Evolutionary conservation across 2,888 invertebrate genomes (phyloP).

Genomic region (Nudaria mundana): DNA sequence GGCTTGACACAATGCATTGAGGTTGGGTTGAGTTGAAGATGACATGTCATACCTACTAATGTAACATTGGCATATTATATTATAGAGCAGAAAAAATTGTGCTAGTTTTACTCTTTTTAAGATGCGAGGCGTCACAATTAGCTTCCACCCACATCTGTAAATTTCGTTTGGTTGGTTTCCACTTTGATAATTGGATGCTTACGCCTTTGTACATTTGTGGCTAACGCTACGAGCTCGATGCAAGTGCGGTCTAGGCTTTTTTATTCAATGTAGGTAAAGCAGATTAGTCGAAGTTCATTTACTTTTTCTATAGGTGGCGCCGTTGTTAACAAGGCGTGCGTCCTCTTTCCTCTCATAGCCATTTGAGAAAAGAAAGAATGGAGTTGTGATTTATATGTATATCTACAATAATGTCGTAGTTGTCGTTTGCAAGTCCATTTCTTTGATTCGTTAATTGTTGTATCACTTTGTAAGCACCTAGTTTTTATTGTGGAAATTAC

Average conservation of each 20-base stretch:
- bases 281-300: slow-evolving; percentile 8
- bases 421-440: slow-evolving; percentile 35
- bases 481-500: slow-evolving; percentile 36
- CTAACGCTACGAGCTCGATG: no score
- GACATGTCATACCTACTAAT: no score
- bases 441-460: slow-evolving; percentile 67
- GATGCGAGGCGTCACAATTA: no score
- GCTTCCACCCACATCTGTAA: not conserved
- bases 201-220: no score
- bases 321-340: slow-evolving; percentile 12
- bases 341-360: slow-evolving; percentile 31
- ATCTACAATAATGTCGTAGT: slow-evolving; percentile 31
- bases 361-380: slow-evolving; percentile 34
- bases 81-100: no score
- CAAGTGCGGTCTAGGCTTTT: no score
- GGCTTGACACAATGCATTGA: no score
- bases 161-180: not conserved
- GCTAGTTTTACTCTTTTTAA: no score
- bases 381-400: slow-evolving; percentile 33
- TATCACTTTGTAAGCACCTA: slow-evolving; percentile 58
- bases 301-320: slow-evolving; percentile 24
- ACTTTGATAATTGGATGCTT: no score
- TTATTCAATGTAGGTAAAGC: slow-evolving; percentile 24
- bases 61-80: no score
- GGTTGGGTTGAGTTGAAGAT: no score